These are phyloP conservation scores for Clarias magur DNA, from an alignment of 2,113 vertebrate species.

Conservation along the genomic window DNA sequence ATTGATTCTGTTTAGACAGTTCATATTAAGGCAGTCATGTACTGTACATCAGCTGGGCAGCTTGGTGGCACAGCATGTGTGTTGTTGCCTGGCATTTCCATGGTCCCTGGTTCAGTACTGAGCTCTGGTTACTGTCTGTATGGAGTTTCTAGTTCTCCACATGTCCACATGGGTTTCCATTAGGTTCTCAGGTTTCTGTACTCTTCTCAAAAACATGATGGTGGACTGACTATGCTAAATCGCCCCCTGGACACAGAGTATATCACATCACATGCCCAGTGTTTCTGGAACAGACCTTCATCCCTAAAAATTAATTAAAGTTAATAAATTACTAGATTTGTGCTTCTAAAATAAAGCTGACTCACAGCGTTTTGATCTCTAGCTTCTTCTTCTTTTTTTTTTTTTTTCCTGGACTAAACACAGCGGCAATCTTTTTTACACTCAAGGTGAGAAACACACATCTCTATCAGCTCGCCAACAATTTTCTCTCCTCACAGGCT, in stretches of 20 bases:
- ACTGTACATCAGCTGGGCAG: background rate
- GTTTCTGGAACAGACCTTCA: background rate
- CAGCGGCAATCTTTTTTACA: slow-evolving; percentile 15
- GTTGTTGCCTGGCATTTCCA: background rate
- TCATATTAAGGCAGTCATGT: background rate
- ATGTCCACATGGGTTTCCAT: background rate
- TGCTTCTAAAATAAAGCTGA: background rate
- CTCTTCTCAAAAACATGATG: background rate
- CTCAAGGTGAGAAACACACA: slow-evolving; percentile 4
- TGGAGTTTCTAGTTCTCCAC: background rate
- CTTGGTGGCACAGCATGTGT: background rate
- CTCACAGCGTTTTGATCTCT: background rate
- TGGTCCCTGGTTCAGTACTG: background rate
- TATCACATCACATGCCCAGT: background rate
- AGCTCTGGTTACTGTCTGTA: background rate
- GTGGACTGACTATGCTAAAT: background rate
- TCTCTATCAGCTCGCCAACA: background rate
- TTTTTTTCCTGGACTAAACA: background rate
- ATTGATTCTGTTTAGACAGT: background rate
- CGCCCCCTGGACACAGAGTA: background rate
- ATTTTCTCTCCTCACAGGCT: background rate
- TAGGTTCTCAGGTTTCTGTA: background rate
- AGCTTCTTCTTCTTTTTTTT: background rate
- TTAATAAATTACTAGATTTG: background rate
- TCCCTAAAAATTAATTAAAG: background rate